Evolutionary conservation across 2,888 invertebrate species (phyloP).

Genomic region (Odontothrips loti): DNA sequence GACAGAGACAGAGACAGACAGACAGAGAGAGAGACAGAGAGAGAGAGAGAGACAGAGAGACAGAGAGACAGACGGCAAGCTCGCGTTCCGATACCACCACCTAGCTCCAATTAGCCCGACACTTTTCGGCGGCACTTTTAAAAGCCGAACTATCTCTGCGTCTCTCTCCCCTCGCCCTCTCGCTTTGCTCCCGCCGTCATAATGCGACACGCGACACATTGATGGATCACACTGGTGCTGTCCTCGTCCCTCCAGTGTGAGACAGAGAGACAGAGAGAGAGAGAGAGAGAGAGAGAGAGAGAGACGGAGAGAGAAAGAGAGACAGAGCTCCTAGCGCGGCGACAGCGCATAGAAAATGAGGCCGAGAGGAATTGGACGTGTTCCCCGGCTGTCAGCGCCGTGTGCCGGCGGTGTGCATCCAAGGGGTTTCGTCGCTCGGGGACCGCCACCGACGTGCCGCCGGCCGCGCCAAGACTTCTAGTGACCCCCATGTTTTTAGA

Average conservation of each 20-base stretch:
- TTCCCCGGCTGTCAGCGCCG: no score
- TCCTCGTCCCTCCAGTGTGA: no score
- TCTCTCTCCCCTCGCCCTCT: background rate
- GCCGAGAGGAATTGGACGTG: no score
- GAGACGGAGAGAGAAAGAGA: background rate
- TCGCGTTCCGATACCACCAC: background rate
- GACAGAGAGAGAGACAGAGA: constrained; percentile 9
- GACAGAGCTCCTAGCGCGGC: background rate
- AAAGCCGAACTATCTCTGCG: background rate
- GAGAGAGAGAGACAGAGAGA: constrained; percentile 14
- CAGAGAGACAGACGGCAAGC: background rate
- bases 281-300: constrained; percentile 1
- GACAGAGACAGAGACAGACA: background rate
- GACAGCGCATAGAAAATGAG: no score
- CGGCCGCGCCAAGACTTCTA: no score
- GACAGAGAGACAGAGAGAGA: background rate
- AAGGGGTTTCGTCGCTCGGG: no score
- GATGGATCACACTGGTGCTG: background rate
- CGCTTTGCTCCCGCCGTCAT: background rate
- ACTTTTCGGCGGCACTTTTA: background rate
- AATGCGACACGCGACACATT: background rate
- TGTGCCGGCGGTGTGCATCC: no score
- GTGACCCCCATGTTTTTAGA: no score
- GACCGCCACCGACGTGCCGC: no score
- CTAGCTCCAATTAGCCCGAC: constrained; percentile 5